Evolutionary conservation across 35 echinoderm and acorn worm genomes (phyloP).

Genomic region (Diadema setosum): DNA sequence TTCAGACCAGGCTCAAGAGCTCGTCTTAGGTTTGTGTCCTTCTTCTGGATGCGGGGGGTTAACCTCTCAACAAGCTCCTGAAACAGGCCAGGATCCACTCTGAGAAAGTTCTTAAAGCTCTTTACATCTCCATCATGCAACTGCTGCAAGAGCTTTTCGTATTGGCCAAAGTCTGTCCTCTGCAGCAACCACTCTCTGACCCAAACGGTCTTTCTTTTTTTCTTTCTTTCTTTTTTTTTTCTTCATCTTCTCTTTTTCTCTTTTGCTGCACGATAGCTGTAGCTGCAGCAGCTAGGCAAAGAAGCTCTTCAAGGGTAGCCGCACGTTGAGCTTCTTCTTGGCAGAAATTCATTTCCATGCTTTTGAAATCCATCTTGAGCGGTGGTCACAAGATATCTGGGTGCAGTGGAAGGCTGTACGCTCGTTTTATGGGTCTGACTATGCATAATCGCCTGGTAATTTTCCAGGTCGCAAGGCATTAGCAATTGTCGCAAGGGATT

Average conservation of each 20-base stretch:
- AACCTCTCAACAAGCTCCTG: conserved; percentile 22
- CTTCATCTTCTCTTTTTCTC: neutral
- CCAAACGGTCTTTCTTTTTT: neutral
- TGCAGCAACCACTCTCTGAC: neutral
- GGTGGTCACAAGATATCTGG: no score
- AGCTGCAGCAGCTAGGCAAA: neutral
- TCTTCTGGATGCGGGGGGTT: conserved; percentile 15
- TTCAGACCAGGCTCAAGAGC: conserved; percentile 9
- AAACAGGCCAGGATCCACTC: conserved; percentile 39
- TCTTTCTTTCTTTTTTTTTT: neutral
- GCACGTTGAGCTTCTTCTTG: no score
- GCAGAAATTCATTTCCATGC: no score
- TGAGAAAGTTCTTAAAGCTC: conserved; percentile 23
- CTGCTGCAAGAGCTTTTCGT: conserved; percentile 3
- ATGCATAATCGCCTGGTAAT: no score
- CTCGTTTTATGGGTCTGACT: no score
- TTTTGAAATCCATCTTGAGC: no score
- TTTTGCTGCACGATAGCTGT: neutral
- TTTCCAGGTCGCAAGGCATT: no score
- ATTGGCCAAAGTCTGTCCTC: neutral
- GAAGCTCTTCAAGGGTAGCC: neutral
- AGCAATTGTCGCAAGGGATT: no score
- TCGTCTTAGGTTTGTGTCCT: conserved; percentile 19
- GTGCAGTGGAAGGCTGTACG: no score
- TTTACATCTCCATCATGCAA: conserved; percentile 5